Base-by-base conservation (phyloP, 2,888 invertebrate species). In the Drosophila nr. perissopoda region DNA sequence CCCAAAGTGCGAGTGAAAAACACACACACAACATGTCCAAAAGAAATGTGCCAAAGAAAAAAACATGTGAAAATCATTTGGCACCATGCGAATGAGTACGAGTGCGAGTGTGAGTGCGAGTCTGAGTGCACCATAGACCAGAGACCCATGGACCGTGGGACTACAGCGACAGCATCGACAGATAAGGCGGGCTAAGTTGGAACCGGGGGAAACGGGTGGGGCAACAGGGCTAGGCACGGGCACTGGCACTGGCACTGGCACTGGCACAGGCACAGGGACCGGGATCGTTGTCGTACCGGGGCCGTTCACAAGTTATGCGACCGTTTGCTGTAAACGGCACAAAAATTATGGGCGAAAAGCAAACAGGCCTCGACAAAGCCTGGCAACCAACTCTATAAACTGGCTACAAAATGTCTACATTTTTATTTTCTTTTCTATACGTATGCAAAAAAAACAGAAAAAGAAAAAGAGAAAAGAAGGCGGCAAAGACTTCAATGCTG, bases 41-140 rank as follows among this genome's bases (percentile, higher is more conserved):
- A 84, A 83, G 58, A 76, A 74, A 75, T 70, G 33, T 33, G 33
- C 34, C 46, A 70, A 53, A 53, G 25, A 53, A 54, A 71, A 77
- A 79, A 83, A 85, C 89, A 83, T 85, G 84, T 83, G 84, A 85
- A 85, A 85, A 83, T 89, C 89, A 87, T 87, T 85, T 85, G 79
- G 84, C 89, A 87, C 70, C 78, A 70, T 70, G 66, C 65, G 51
- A 74, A 66, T 49, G 67, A 62, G 73, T 64, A 61, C 58, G 62
- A 67, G n/a, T 46, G 42, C 38, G 27, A 42, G 21, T 10, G 42
- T 11, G 21, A 38, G 31, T 38, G 31, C n/a, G 51, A 33, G 4
- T 8, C 18, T 16, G 46, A 46, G 25, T 46, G 25, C 46, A 46
- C 21, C 40, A 33, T 38, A 51, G 38, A 48, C 34, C 25, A 42